Percentiles rank a stretch among this genome's conserved stretches.
Conservation (phyloP, 2,888 invertebrate genomes). For the Argyra leucocephala region DNA sequence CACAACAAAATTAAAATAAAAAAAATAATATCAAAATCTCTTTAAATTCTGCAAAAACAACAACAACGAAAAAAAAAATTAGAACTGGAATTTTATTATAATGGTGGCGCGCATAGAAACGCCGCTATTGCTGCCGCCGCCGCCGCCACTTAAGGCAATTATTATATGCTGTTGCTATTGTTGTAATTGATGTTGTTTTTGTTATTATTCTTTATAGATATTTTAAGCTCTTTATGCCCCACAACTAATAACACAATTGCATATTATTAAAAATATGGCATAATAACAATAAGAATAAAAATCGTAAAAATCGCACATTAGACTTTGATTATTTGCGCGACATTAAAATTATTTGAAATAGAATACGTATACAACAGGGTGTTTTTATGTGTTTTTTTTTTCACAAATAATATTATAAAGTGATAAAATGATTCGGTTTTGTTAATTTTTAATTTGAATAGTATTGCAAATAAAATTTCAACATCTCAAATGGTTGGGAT, state of each 20-base stretch:
- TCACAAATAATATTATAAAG: too few species aligned
- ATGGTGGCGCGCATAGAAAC: not conserved
- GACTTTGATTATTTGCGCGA: slow-evolving; percentile 6
- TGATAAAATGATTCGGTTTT: too few species aligned
- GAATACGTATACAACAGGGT: not conserved
- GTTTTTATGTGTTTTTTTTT: too few species aligned
- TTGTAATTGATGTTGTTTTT: not conserved
- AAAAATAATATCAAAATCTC: not conserved
- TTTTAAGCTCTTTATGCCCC: not conserved
- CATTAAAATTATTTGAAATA: not conserved
- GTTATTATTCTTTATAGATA: not conserved
- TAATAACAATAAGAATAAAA: not conserved
- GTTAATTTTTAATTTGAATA: too few species aligned
- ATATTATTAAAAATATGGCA: not conserved
- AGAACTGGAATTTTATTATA: not conserved
- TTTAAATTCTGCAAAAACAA: not conserved
- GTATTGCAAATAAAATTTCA: too few species aligned
- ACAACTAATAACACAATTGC: not conserved
- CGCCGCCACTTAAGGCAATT: not conserved
- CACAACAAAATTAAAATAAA: not conserved
- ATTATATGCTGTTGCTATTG: not conserved
- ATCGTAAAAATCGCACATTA: not conserved
- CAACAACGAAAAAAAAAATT: not conserved
- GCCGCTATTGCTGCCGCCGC: not conserved
- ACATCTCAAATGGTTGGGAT: too few species aligned